phyloP scores from a whole-genome alignment of 2,888 invertebrate species.

The Unio delphinus region DNA sequence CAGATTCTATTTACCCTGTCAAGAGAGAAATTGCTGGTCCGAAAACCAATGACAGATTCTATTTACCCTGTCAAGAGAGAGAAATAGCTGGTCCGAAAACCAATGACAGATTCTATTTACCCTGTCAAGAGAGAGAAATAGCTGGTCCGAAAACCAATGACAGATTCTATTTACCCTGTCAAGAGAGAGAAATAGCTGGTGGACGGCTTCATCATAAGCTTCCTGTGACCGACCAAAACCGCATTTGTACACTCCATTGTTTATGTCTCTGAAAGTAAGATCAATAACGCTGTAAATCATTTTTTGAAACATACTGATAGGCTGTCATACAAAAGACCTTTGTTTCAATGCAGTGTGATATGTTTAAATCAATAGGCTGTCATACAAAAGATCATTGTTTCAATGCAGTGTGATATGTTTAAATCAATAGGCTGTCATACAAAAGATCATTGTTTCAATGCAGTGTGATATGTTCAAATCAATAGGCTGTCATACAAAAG shows the following conservation, averaged over 20 bases:
- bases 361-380: too few species aligned
- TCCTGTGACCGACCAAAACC: slow-evolving; percentile 65
- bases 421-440: too few species aligned
- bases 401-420: too few species aligned
- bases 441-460: neutral
- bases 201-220: slow-evolving; percentile 60
- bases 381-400: too few species aligned
- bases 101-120: neutral
- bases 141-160: neutral
- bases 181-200: slow-evolving; percentile 52
- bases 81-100: neutral
- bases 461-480: neutral
- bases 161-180: slow-evolving; percentile 51
- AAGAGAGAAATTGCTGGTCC: neutral
- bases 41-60: neutral
- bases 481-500: too few species aligned
- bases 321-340: too few species aligned
- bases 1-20: neutral
- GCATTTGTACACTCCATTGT: slow-evolving; percentile 66
- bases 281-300: neutral
- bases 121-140: too few species aligned
- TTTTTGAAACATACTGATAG: too few species aligned
- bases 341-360: too few species aligned
- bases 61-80: too few species aligned
- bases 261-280: slow-evolving; percentile 53